Base-by-base conservation (phyloP, 2,113 vertebrate genomes). In the Cyanoliseus patagonus region DNA sequence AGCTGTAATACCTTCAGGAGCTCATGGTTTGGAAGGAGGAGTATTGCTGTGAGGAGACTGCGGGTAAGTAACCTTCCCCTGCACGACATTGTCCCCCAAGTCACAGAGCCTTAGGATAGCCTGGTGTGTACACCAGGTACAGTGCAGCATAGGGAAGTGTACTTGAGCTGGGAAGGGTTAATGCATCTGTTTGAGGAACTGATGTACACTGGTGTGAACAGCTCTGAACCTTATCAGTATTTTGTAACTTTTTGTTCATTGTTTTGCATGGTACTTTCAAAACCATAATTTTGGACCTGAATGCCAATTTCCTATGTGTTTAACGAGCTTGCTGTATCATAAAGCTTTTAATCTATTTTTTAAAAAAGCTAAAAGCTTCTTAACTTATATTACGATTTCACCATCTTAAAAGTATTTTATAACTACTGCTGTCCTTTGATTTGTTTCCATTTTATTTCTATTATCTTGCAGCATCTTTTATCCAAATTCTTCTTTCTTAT, bases 401-500 rank as follows among this genome's bases (percentile, higher is more conserved):
- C 97, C 98, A 98, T 98, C 98, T 98, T 98, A 98, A 98, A 99
- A 99, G 98, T 98, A 98, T 98, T 98, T 98, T 99, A 98, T 99
- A 99, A 98, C 98, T 99, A 98, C 97, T 99, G 98, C 98, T 99
- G 98, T 99, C 99, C 98, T 99, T 99, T 99, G 99, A 99, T 99
- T 99, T 99, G 98, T 99, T 98, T 99, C 99, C 99, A 99, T 99
- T 99, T 99, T 99, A 99, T 99, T 99, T 99, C 98, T 99, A 99
- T 99, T 99, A 99, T 99, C 99, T 99, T 99, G 98, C 99, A 99
- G 99, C 99, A 99, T 99, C 99, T 99, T 99, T 99, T 99, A 99
- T 99, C 99, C 99, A 99, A 99, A 99, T 99, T 99, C 99, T 99
- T 98, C 99, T 99, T 99, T 99, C 99, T 99, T 99, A 99, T 99